Evolutionary conservation across 2,113 vertebrate genomes (phyloP).

Genomic region (Pipra filicauda): DNA sequence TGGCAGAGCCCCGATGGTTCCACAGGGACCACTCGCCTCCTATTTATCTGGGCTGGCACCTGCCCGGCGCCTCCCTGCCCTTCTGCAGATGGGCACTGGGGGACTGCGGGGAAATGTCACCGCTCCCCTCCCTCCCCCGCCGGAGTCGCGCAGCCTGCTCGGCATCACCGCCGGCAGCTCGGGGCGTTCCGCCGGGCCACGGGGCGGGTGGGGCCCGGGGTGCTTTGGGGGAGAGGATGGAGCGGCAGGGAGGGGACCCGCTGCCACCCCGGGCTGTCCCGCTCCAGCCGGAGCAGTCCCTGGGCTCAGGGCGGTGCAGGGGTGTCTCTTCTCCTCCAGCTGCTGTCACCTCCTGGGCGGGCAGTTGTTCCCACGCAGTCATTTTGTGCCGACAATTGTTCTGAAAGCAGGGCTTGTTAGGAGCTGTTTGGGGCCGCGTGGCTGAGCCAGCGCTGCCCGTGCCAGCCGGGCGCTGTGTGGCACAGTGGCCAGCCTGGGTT

Average conservation of each 20-base stretch:
- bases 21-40: not conserved
- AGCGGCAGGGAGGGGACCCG: rapidly evolving
- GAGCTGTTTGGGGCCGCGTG: rapidly evolving
- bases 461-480: rapidly evolving
- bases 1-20: not conserved
- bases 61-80: conserved; percentile 7
- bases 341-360: not conserved
- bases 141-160: not conserved
- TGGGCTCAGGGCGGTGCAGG: rapidly evolving
- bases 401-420: not conserved
- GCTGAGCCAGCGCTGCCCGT: not conserved
- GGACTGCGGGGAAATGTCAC: conserved; percentile 38
- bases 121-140: not conserved
- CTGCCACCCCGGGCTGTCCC: not conserved
- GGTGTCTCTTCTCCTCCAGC: not conserved
- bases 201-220: not conserved
- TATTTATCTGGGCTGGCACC: conserved; percentile 1
- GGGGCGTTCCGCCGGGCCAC: not conserved
- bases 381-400: not conserved
- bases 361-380: rapidly evolving
- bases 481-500: not conserved
- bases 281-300: rapidly evolving
- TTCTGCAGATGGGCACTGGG: conserved; percentile 24
- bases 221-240: not conserved
- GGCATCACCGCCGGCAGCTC: not conserved